Percentiles rank a stretch among this genome's conserved stretches.
phyloP scores from a whole-genome alignment of 2,113 vertebrate species.

The Raja brachyura region DNA sequence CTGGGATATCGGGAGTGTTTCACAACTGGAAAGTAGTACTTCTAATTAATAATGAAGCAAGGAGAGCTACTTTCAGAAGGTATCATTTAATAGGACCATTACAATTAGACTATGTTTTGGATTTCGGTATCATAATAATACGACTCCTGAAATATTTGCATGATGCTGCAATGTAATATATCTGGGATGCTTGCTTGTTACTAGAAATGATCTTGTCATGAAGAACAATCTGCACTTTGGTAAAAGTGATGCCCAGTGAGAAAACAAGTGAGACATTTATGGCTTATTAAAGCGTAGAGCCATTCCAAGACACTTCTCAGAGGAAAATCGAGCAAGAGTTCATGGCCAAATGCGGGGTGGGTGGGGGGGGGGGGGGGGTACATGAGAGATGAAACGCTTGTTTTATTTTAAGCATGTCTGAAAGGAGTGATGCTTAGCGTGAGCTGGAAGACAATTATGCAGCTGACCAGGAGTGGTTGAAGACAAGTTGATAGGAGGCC shows the following conservation, averaged over 20 bases:
- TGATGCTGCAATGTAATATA: not conserved
- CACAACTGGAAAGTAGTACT: constrained; percentile 84
- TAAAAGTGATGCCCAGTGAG: not conserved
- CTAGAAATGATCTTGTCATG: not conserved
- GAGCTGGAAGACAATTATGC: not conserved
- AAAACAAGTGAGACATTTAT: not conserved
- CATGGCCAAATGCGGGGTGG: too few species aligned
- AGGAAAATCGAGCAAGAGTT: too few species aligned
- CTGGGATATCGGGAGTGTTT: constrained; percentile 72
- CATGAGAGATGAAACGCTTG: too few species aligned
- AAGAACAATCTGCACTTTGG: not conserved
- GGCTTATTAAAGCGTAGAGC: too few species aligned
- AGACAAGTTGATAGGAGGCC: not conserved
- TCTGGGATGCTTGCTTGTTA: not conserved
- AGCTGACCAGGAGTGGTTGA: not conserved
- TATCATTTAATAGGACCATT: constrained; percentile 47
- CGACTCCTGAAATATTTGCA: not conserved
- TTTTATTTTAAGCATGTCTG: too few species aligned
- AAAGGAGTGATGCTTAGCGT: not conserved
- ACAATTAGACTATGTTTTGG: not conserved
- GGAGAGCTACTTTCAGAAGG: constrained; percentile 71
- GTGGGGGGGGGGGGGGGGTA: too few species aligned
- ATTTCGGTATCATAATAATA: not conserved
- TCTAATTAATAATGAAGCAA: constrained; percentile 56
- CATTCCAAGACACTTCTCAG: too few species aligned